A percentile compares a stretch with the other conserved stretches of the same genome.
Conservation (phyloP, 1,140 invertebrate species). For the Drosophila tristis region DNA sequence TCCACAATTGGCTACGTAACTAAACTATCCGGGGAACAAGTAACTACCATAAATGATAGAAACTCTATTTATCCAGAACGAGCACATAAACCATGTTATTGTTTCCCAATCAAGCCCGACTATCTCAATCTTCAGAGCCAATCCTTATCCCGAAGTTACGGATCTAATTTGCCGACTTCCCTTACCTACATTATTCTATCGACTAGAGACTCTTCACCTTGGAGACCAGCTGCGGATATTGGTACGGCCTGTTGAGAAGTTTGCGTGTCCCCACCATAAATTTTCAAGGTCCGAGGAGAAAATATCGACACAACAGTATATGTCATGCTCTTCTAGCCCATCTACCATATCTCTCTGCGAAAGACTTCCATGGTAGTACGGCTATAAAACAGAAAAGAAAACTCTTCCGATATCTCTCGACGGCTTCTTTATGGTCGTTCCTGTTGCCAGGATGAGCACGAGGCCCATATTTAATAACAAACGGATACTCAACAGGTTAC, state of each 20-base stretch:
- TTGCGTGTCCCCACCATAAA: conserved; percentile 36
- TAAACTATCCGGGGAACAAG: conserved; percentile 54
- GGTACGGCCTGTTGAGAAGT: conserved; percentile 60
- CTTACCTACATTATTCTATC: conserved; percentile 94
- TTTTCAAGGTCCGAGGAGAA: conserved; percentile 58
- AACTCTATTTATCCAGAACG: conserved; percentile 84
- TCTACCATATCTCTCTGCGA: conserved; percentile 22
- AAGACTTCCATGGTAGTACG: conserved; percentile 55
- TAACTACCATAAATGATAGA: conserved; percentile 54
- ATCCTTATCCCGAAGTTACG: conserved; percentile 91
- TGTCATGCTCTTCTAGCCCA: conserved; percentile 46
- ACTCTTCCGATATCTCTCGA: conserved; percentile 62
- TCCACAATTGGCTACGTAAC: conserved; percentile 59
- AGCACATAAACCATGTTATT: conserved; percentile 42
- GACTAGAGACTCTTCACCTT: conserved; percentile 95
- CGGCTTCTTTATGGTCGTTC: conserved; percentile 56
- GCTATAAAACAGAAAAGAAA: conserved; percentile 58
- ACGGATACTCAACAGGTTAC: conserved; percentile 86
- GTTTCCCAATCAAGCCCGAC: conserved; percentile 47
- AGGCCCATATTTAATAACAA: conserved; percentile 55
- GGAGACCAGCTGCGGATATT: conserved; percentile 90
- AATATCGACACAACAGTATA: conserved; percentile 57
- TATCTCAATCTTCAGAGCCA: conserved; percentile 84
- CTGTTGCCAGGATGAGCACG: conserved; percentile 47
- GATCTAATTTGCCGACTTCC: conserved; percentile 92